phyloP scores from a whole-genome alignment of 2,888 invertebrate species.

The Xestia sexstrigata region DNA sequence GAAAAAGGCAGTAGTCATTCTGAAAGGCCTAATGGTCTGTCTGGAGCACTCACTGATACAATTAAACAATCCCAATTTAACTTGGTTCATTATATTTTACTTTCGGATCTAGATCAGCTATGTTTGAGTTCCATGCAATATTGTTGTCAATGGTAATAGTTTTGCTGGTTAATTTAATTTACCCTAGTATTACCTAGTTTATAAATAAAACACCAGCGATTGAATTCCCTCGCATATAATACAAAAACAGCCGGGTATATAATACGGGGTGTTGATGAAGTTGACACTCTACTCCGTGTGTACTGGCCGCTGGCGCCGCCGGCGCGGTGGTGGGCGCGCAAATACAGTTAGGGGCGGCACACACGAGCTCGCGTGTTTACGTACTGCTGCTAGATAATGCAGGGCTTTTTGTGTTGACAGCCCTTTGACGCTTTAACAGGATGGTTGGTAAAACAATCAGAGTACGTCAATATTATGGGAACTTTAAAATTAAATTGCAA shows the following conservation, averaged over 20 bases:
- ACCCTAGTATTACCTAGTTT: background rate
- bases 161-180: background rate
- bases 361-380: constrained; percentile 17
- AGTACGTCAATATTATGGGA: background rate
- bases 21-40: background rate
- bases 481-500: background rate
- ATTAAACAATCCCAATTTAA: constrained; percentile 3
- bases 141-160: background rate
- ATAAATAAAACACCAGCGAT: background rate
- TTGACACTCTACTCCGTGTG: constrained; percentile 47
- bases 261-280: constrained; percentile 39
- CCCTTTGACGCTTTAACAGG: background rate
- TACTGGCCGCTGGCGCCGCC: background rate
- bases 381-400: background rate
- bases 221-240: background rate
- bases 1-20: background rate
- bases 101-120: background rate
- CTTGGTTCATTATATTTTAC: background rate
- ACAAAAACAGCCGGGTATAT: background rate
- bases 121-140: background rate
- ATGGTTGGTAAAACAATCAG: background rate
- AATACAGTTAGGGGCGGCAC: constrained; percentile 26
- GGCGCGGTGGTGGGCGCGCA: background rate
- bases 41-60: background rate
- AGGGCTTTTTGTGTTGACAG: constrained; percentile 18